Evolutionary conservation across 2,113 vertebrate species (phyloP).

Genomic region (Irena cyanogastra): DNA sequence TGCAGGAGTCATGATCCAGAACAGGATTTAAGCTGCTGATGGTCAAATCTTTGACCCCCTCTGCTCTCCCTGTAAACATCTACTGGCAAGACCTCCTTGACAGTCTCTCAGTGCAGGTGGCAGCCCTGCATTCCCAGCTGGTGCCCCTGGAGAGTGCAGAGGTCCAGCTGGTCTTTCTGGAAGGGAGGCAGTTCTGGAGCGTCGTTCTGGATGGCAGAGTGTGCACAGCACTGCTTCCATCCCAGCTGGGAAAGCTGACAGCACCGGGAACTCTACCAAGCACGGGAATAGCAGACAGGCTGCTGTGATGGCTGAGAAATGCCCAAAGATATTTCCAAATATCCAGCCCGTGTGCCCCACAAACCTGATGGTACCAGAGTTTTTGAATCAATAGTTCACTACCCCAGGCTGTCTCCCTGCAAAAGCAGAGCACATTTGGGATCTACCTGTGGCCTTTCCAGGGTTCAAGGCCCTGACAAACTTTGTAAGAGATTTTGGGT

Average conservation of each 20-base stretch:
- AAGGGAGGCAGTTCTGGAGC: not conserved
- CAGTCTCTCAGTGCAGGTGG: not conserved
- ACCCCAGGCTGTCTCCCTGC: not conserved
- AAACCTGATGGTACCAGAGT: not conserved
- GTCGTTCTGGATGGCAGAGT: not conserved
- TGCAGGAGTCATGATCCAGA: not conserved
- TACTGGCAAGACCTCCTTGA: not conserved
- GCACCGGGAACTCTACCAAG: not conserved
- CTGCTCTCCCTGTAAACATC: not conserved
- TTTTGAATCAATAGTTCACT: not conserved
- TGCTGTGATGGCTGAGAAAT: not conserved
- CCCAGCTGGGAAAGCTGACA: conserved; percentile 26
- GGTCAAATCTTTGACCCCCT: not conserved
- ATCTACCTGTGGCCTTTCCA: not conserved
- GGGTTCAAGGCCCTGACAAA: not conserved
- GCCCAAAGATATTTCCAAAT: too few species aligned
- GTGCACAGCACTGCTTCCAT: not conserved
- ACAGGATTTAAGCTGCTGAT: not conserved
- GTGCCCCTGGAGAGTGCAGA: not conserved
- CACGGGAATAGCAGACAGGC: not conserved
- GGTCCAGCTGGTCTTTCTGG: conserved; percentile 10
- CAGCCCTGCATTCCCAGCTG: not conserved
- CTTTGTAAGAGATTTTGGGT: not conserved
- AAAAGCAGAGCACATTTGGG: not conserved
- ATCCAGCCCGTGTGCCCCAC: not conserved